Conservation (phyloP, 2,113 vertebrate genomes). For the Neolamprologus caudopunctatus region DNA sequence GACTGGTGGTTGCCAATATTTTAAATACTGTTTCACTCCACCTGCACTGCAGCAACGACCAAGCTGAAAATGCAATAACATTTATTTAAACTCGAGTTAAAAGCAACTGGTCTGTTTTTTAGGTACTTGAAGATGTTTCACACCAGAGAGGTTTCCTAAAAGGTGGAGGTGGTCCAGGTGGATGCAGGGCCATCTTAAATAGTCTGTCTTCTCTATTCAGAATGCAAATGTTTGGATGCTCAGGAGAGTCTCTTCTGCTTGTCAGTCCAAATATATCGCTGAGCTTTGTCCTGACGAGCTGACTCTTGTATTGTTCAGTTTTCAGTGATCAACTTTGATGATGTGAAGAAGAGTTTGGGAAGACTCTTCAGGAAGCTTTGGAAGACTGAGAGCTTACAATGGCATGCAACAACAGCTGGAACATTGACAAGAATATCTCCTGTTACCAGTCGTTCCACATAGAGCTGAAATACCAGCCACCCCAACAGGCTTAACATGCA, state of each 20-base stretch:
- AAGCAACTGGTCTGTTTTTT: background rate
- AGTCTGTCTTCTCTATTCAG: accelerated
- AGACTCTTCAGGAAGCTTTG: background rate
- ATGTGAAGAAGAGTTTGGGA: background rate
- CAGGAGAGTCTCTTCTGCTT: background rate
- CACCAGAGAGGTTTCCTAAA: background rate
- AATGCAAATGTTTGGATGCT: background rate
- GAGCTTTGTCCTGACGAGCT: accelerated
- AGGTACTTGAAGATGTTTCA: background rate
- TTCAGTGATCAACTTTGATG: background rate
- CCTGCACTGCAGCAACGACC: background rate
- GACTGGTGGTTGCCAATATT: background rate
- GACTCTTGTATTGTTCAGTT: accelerated
- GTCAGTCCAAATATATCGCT: background rate
- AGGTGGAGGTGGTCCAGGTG: background rate
- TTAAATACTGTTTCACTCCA: accelerated
- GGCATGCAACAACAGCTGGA: background rate
- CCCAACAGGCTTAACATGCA: background rate
- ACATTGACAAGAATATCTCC: background rate
- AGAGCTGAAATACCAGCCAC: accelerated
- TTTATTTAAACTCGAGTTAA: background rate
- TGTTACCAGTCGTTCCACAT: background rate
- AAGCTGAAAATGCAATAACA: background rate
- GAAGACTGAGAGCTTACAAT: accelerated
- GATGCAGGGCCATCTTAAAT: accelerated